Evolutionary conservation across 2,113 vertebrate genomes (phyloP).

Genomic region (Pycnonotus jocosus): DNA sequence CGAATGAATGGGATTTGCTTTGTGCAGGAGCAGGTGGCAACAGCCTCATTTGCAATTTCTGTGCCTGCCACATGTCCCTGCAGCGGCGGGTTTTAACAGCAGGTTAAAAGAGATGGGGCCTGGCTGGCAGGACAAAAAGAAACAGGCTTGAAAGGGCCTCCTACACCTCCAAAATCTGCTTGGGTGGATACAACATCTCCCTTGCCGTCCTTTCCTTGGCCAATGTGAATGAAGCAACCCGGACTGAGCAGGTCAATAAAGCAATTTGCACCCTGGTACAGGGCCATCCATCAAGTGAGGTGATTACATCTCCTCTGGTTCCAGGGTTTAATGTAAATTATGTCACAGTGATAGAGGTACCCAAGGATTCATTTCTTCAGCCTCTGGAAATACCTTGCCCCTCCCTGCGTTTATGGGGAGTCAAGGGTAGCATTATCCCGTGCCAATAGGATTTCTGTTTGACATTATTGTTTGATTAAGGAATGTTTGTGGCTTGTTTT

Average conservation of each 20-base stretch:
- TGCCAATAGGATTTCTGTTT: not conserved
- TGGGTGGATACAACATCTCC: not conserved
- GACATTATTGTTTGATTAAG: not conserved
- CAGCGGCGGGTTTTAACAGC: not conserved
- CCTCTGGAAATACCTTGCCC: not conserved
- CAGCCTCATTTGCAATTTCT: slow-evolving; percentile 30
- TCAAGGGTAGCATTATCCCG: not conserved
- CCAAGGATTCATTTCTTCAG: not conserved
- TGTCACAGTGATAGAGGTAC: not conserved
- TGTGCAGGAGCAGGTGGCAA: not conserved
- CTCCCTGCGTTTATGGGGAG: not conserved
- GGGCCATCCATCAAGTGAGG: not conserved
- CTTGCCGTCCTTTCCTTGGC: not conserved
- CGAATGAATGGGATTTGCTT: not conserved
- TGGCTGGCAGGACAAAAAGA: not conserved
- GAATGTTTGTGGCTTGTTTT: not conserved
- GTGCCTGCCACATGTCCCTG: slow-evolving; percentile 38
- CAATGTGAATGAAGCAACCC: not conserved
- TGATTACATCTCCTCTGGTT: not conserved
- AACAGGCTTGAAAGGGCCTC: not conserved
- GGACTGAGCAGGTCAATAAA: not conserved
- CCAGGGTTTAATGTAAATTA: not conserved
- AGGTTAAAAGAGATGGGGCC: not conserved
- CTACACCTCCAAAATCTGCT: not conserved
- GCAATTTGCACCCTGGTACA: not conserved